Conservation (phyloP, 2,113 vertebrate species). For the Mesitornis unicolor region DNA sequence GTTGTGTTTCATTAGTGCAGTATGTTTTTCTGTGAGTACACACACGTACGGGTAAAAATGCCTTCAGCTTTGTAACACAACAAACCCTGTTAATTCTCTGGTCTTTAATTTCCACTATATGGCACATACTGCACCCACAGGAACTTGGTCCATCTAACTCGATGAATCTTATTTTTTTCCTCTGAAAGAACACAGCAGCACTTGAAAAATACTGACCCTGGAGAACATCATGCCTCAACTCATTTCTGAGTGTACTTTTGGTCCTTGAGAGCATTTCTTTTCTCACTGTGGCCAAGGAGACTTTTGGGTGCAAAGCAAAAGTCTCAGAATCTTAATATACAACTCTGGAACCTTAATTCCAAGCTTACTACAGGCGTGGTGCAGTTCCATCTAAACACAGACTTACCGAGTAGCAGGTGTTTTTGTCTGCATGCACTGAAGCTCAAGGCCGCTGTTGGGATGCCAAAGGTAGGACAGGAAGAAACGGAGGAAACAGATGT, state of each 20-base stretch:
- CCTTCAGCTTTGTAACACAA: slow-evolving; percentile 28
- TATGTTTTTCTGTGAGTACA: not conserved
- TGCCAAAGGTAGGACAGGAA: not conserved
- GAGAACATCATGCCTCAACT: not conserved
- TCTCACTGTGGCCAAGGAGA: not conserved
- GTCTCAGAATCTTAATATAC: not conserved
- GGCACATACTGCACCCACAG: slow-evolving; percentile 45
- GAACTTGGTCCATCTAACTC: slow-evolving; percentile 23
- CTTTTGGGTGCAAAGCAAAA: not conserved
- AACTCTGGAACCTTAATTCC: not conserved
- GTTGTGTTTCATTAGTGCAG: slow-evolving; percentile 1
- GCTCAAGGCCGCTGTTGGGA: not conserved
- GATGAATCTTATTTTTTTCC: not conserved
- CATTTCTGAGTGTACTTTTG: not conserved
- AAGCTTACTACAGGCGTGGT: not conserved
- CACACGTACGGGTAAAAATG: slow-evolving; percentile 22
- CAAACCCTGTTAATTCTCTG: slow-evolving; percentile 49
- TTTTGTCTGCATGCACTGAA: not conserved
- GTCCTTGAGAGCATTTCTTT: not conserved
- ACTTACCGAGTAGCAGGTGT: not conserved
- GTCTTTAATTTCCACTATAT: slow-evolving; percentile 39
- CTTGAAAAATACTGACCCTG: not conserved
- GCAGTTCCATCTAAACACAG: not conserved
- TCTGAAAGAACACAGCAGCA: not conserved
- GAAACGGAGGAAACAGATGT: not conserved